Evolutionary conservation across 2,113 vertebrate species (phyloP).

Genomic region (Xyliphius kryptos): DNA sequence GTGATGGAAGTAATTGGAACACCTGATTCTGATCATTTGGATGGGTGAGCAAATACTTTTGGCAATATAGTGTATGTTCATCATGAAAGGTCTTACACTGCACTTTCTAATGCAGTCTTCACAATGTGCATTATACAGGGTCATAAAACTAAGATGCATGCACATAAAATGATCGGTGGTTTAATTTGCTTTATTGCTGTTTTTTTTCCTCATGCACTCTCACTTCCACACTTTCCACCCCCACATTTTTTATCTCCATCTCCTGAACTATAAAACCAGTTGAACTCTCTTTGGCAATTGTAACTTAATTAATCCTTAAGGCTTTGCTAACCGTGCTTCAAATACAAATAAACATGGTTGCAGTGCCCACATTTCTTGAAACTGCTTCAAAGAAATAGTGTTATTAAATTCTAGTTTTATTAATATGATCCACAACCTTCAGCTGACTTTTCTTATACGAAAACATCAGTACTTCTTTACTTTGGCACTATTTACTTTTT

Average conservation of each 20-base stretch:
- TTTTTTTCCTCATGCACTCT: slow-evolving; percentile 10
- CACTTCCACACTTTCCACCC: slow-evolving; percentile 4
- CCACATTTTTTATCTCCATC: not conserved
- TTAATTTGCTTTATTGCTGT: slow-evolving; percentile 17
- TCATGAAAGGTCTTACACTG: slow-evolving; percentile 5
- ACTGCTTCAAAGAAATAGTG: not conserved
- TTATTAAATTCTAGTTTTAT: slow-evolving; percentile 1
- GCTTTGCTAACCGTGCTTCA: not conserved
- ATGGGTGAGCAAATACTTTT: no score
- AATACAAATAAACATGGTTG: slow-evolving; percentile 6
- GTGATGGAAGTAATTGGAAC: no score
- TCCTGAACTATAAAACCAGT: slow-evolving; percentile 6
- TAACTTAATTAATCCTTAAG: no score
- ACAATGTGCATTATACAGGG: not conserved
- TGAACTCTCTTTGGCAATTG: no score
- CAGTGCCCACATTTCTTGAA: not conserved
- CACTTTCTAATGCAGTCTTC: slow-evolving; percentile 2
- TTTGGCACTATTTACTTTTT: no score
- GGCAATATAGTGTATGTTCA: slow-evolving; percentile 12
- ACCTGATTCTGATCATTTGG: no score
- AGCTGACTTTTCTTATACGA: no score
- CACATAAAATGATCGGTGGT: slow-evolving; percentile 7
- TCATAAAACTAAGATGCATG: slow-evolving; percentile 17
- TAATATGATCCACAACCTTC: slow-evolving; percentile 8
- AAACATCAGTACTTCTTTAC: no score